Evolutionary conservation across 1,140 invertebrate genomes (phyloP).

Genomic region (Callitettix versicolor): DNA sequence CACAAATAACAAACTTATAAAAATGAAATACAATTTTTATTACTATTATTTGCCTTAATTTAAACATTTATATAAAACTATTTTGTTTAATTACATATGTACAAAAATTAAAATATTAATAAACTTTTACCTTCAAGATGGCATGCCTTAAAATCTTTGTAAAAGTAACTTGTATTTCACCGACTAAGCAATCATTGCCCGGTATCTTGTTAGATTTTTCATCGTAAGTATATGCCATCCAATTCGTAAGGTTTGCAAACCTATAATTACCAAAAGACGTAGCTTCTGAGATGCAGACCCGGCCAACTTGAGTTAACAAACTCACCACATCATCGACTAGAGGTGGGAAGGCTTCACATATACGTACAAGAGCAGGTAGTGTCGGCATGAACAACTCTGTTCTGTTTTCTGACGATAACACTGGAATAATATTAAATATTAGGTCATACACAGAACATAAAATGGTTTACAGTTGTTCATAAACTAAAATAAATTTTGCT

Average conservation of each 20-base stretch:
- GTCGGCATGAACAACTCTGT: constrained; percentile 72
- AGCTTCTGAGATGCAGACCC: constrained; percentile 74
- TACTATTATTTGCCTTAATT: too few species aligned
- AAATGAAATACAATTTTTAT: too few species aligned
- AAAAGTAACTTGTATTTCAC: constrained; percentile 15
- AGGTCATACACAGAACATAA: neutral
- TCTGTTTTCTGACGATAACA: constrained; percentile 66
- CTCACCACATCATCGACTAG: constrained; percentile 79
- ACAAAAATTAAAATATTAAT: constrained; percentile 6
- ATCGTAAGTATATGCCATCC: neutral
- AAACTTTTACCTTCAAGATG: constrained; percentile 16
- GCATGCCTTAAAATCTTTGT: constrained; percentile 11
- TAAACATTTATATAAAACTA: too few species aligned
- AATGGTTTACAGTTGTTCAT: neutral
- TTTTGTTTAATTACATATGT: too few species aligned
- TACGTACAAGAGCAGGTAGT: constrained; percentile 70
- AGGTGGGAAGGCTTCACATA: constrained; percentile 86
- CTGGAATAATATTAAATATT: constrained; percentile 33
- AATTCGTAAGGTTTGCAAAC: constrained; percentile 2
- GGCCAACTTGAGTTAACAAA: constrained; percentile 73
- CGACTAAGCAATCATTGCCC: constrained; percentile 5
- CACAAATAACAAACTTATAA: too few species aligned
- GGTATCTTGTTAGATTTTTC: neutral
- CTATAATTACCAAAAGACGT: constrained; percentile 42
- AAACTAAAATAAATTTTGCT: too few species aligned